These are phyloP conservation scores for Tetraodon nigroviridis DNA, from an alignment of 2,113 vertebrate species.

Conservation along the genomic window DNA sequence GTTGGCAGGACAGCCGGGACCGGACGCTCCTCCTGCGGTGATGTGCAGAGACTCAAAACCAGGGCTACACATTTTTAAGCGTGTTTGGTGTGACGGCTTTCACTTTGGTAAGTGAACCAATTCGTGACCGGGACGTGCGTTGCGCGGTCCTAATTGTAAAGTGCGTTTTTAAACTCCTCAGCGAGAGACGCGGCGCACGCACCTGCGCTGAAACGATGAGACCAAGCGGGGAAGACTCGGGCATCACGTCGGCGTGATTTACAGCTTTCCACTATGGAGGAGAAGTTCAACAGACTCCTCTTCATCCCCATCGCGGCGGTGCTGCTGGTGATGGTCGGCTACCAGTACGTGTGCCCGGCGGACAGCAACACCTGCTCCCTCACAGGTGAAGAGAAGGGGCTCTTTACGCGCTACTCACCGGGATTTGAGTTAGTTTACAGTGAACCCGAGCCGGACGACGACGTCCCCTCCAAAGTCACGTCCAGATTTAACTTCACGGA, in stretches of 20 bases:
- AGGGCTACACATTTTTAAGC: too few relatives aligned
- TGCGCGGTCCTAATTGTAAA: too few relatives aligned
- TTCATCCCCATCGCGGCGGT: conserved; percentile 83
- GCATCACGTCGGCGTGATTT: conserved; percentile 51
- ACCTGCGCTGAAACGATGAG: conserved; percentile 41
- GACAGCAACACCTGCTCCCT: conserved; percentile 71
- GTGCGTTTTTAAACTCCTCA: conserved; percentile 10
- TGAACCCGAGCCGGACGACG: conserved; percentile 71
- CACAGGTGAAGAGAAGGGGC: conserved; percentile 49
- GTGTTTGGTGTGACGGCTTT: too few relatives aligned
- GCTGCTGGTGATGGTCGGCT: conserved; percentile 84
- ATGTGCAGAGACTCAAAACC: conserved; percentile 14
- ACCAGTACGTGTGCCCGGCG: conserved; percentile 85
- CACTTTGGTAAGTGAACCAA: too few relatives aligned
- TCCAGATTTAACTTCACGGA: conserved; percentile 81
- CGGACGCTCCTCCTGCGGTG: conserved; percentile 10
- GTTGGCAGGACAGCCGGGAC: conserved; percentile 47
- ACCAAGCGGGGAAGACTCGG: conserved; percentile 22
- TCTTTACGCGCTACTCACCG: conserved; percentile 37
- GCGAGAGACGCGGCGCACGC: neutral
- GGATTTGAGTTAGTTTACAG: conserved; percentile 35
- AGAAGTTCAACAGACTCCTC: conserved; percentile 86
- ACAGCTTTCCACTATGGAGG: conserved; percentile 79
- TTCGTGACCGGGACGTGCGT: too few relatives aligned
- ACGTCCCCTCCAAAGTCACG: conserved; percentile 63